Evolutionary conservation across 2,797 vertebrate species (phyloP).

Genomic region (Propithecus perrieri): DNA sequence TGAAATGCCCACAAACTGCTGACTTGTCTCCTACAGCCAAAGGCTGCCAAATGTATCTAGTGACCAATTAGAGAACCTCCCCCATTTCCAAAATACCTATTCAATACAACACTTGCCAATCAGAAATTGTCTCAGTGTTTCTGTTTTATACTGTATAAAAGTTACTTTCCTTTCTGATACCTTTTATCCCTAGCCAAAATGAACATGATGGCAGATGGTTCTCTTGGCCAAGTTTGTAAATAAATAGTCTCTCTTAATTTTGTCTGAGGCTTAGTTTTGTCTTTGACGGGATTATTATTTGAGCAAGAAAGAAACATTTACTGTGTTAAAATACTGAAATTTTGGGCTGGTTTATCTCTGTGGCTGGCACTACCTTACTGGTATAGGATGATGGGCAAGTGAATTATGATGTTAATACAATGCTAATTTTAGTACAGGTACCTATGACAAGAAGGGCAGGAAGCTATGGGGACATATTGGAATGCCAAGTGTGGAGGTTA

Average conservation of each 20-base stretch:
- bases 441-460: neutral
- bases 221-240: constrained; percentile 28
- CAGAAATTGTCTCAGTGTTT: neutral
- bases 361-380: neutral
- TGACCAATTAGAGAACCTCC: neutral
- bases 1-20: neutral
- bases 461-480: neutral
- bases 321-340: constrained; percentile 21
- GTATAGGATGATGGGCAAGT: neutral
- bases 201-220: neutral
- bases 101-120: neutral
- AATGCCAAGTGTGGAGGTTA: neutral
- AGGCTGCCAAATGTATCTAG: neutral
- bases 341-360: neutral
- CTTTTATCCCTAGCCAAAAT: neutral
- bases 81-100: neutral
- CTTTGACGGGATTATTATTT: neutral
- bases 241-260: constrained; percentile 1
- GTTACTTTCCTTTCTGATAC: neutral
- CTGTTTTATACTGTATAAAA: neutral
- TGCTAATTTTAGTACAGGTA: neutral
- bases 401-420: neutral
- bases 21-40: neutral
- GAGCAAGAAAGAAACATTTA: neutral
- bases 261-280: neutral